Evolutionary conservation across 1,140 invertebrate species (phyloP), one percentile per base, ranked within the genome.

Genomic region (Drosophila willistoni): DNA sequence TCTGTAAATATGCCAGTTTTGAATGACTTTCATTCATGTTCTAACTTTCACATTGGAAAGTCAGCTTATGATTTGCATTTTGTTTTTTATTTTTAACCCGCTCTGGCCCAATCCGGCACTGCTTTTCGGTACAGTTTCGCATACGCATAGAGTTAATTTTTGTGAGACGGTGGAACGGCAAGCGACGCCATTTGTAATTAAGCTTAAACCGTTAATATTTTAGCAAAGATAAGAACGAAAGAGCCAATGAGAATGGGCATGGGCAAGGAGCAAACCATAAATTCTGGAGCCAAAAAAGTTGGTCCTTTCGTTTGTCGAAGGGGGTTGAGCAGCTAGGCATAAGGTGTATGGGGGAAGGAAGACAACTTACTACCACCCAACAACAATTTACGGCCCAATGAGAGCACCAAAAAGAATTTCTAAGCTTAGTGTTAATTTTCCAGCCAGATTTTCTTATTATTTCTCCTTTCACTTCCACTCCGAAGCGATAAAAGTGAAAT

Each of bases 131-230:
- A 61, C 54, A 74, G 70, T 75, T 68, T 59, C 33, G 39, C 25
- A 63, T 17, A 22, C 29, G 59, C 64, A n/a, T 55, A 44, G 68
- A 89, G 84, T 83, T 89, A 77, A 89, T 87, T 83, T 89, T 83
- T 89, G 80, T 57, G 69, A 71, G 81, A 12, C 65, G 51, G 62
- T 66, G 3, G 7, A 7, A 29, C 36, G 36, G 64, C 61, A 65
- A 76, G 33, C 83, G 83, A 73, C 84, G 80, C 83, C 83, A 84
- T 87, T 87, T 87, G 83, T 71, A 87, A 87, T 87, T 87, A 87
- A 87, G 83, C 80, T 82, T 89, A 89, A 87, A 87, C 77, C 84
- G 83, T 87, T 87, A 83, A 89, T 87, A 87, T 89, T 83, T 89
- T 60, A 87, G 84, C 68, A 74, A 44, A 89, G 83, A 87, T 87